Evolutionary conservation across 2,888 invertebrate genomes (phyloP).

Genomic region (Athalia circularis): DNA sequence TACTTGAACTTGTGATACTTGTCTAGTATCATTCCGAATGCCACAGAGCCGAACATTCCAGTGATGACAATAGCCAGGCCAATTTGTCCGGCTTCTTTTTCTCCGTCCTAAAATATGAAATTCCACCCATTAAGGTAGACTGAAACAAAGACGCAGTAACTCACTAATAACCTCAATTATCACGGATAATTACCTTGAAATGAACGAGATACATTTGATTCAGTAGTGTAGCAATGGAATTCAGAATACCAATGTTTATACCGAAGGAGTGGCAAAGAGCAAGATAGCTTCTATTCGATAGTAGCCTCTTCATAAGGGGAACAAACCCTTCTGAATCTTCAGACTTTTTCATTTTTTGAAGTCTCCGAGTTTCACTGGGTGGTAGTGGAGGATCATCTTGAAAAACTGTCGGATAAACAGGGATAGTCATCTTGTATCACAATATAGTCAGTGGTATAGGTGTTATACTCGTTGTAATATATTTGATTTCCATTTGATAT

Average conservation of each 20-base stretch:
- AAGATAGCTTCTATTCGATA: conserved; percentile 75
- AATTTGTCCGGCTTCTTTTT: conserved; percentile 76
- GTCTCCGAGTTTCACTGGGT: conserved; percentile 72
- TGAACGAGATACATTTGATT: conserved; percentile 62
- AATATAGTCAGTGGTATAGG: background rate
- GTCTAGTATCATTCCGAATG: conserved; percentile 78
- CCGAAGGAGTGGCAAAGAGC: conserved; percentile 78
- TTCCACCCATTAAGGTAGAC: background rate
- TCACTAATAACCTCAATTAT: background rate
- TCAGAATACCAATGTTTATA: conserved; percentile 81
- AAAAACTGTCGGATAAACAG: conserved; percentile 74
- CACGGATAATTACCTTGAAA: conserved; percentile 56
- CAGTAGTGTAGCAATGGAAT: conserved; percentile 80
- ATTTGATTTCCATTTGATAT: background rate
- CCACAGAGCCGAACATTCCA: conserved; percentile 78
- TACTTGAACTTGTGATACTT: conserved; percentile 79
- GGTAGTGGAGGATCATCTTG: conserved; percentile 76
- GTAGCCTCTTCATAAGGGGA: conserved; percentile 67
- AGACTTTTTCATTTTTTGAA: conserved; percentile 35
- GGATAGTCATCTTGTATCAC: background rate
- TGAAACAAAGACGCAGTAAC: background rate
- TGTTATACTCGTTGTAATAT: background rate
- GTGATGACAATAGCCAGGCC: conserved; percentile 78
- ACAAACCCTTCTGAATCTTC: conserved; percentile 37
- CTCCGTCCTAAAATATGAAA: conserved; percentile 64